Base-by-base conservation (phyloP, 1,140 invertebrate genomes). In the Nephotettix cincticeps region DNA sequence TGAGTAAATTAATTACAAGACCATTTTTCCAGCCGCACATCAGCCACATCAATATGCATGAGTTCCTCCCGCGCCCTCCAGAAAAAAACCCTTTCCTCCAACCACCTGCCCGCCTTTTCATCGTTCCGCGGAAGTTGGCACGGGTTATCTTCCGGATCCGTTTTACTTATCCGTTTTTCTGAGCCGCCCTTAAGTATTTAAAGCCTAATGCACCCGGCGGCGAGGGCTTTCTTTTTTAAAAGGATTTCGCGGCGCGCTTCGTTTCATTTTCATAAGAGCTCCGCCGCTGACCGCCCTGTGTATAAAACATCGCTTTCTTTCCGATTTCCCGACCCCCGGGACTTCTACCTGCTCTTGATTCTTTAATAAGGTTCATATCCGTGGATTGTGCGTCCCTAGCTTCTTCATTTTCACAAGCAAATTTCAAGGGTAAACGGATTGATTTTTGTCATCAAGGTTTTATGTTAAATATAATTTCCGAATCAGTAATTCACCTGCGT, bases 141-240 rank as follows among this genome's bases (percentile, higher is more conserved):
- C 47, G 47, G 4, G 4, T n/a, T 21, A 29, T 61, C 56, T 61
- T 61, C 56, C 56, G 56, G 56, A 61, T 61, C 56, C 56, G 56
- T 61, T 61, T 61, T 61, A 61, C 56, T 61, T 61, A 61, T 61
- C 56, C 56, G 27, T 61, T 61, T 61, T 61, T 61, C 56, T 61
- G 56, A 61, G 23, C 47, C 47, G 47, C 56, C 56, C 27, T 61
- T 61, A 61, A 61, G 56, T 61, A 61, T 61, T 61, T 61, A 61
- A 61, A 29, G 56, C 14, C 21, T 61, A 61, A 61, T 61, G 21
- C 56, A 61, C 2, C 56, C 56, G 27, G 56, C 21, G 27, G 56
- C 14, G 23, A 28, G 21, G 56, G 56, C 56, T 61, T 61, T 28
- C 25, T 61, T 61, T 61, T 61, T 61, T 27, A 61, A 61, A 25